These are phyloP conservation scores for Cebidichthys violaceus DNA, from an alignment of 2,113 vertebrate species.

Conservation along the genomic window DNA sequence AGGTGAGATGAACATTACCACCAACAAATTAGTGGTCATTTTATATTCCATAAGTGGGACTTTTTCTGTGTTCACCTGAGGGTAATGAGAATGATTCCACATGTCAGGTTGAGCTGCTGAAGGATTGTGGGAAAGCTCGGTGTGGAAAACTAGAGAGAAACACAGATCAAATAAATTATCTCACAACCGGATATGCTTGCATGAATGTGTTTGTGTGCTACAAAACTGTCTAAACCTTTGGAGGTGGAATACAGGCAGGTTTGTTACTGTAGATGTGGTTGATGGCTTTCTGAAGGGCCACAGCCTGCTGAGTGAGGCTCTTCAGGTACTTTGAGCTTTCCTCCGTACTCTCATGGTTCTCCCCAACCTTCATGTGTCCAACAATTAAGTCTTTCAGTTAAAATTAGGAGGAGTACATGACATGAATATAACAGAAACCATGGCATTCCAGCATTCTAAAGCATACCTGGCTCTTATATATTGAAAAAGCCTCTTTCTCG, in stretches of 20 bases:
- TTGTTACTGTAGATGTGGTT: slow-evolving; percentile 91
- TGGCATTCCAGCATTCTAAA: not conserved
- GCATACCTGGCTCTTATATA: slow-evolving; percentile 92
- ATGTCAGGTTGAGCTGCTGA: slow-evolving; percentile 94
- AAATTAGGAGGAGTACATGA: not conserved
- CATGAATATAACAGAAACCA: slow-evolving; percentile 9
- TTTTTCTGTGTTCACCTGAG: slow-evolving; percentile 84
- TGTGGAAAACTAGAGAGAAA: slow-evolving; percentile 85
- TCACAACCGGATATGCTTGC: not conserved
- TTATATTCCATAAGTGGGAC: not conserved
- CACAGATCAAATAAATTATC: not conserved
- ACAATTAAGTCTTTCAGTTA: slow-evolving; percentile 3
- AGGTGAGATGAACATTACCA: not conserved
- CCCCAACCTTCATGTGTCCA: slow-evolving; percentile 86
- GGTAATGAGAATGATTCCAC: slow-evolving; percentile 92
- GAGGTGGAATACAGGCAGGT: slow-evolving; percentile 87
- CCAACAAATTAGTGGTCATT: not conserved
- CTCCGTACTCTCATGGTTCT: slow-evolving; percentile 89
- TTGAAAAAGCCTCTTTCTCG: slow-evolving; percentile 91
- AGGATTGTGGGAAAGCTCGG: slow-evolving; percentile 89
- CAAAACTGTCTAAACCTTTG: slow-evolving; percentile 83
- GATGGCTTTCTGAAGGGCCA: slow-evolving; percentile 93
- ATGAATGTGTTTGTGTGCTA: not conserved
- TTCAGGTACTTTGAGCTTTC: slow-evolving; percentile 95
- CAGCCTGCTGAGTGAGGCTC: slow-evolving; percentile 93